phyloP scores from a whole-genome alignment of 2,888 invertebrate genomes.

The Molorchus minor region DNA sequence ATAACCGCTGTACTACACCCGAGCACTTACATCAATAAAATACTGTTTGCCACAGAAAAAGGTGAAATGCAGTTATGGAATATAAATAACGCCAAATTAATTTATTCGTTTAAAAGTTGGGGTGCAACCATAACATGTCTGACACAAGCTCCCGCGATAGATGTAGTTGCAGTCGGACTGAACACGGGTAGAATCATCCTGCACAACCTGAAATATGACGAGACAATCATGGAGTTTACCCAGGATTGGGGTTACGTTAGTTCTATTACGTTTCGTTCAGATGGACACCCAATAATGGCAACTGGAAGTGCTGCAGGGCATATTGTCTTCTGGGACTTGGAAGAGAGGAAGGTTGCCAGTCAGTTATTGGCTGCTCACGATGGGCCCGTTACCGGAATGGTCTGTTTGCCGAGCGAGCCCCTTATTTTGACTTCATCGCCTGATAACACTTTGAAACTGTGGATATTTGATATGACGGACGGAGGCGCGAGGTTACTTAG shows the following conservation, averaged over 20 bases:
- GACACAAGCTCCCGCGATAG: conserved; percentile 90
- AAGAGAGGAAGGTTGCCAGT: conserved; percentile 79
- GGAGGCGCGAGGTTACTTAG: conserved; percentile 85
- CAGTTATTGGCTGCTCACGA: conserved; percentile 85
- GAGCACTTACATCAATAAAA: conserved; percentile 92
- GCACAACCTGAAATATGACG: conserved; percentile 87
- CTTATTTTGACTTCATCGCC: conserved; percentile 88
- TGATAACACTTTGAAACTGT: conserved; percentile 93
- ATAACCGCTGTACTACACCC: conserved; percentile 91
- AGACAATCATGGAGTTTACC: conserved; percentile 81
- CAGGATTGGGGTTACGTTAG: conserved; percentile 95
- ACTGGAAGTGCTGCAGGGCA: conserved; percentile 78
- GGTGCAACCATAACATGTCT: conserved; percentile 74
- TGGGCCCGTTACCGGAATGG: conserved; percentile 78
- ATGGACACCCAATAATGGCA: conserved; percentile 86
- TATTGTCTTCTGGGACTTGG: conserved; percentile 93
- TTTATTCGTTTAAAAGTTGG: conserved; percentile 88
- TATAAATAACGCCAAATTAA: conserved; percentile 76
- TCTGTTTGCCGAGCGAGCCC: conserved; percentile 89
- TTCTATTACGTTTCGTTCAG: conserved; percentile 85
- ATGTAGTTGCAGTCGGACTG: conserved; percentile 90
- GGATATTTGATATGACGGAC: conserved; percentile 93
- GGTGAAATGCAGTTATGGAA: conserved; percentile 92
- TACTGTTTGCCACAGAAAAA: conserved; percentile 86
- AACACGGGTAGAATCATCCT: conserved; percentile 83